These are phyloP conservation scores for Leucoptera coffeella DNA, from an alignment of 2,888 invertebrate species.

Conservation along the genomic window DNA sequence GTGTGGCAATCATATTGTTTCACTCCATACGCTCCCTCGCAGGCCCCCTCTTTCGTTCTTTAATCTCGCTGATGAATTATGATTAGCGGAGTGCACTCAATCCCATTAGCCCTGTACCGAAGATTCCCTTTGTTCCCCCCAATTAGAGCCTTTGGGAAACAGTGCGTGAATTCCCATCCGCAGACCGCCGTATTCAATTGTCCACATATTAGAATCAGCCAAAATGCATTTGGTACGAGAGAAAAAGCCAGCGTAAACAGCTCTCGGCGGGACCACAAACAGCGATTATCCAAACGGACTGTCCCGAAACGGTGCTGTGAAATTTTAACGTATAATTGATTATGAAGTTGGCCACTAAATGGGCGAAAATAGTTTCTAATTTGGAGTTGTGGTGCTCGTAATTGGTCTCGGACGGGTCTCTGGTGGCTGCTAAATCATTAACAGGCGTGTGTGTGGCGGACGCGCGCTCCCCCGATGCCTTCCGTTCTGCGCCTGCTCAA, in stretches of 20 bases:
- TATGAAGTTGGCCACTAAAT: conserved; percentile 48
- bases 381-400: conserved; percentile 37
- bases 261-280: conserved; percentile 50
- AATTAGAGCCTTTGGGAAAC: conserved; percentile 3
- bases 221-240: too few species aligned
- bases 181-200: too few species aligned
- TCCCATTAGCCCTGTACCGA: conserved; percentile 31
- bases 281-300: conserved; percentile 44
- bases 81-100: conserved; percentile 51
- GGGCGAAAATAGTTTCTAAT: conserved; percentile 52
- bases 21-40: conserved; percentile 23
- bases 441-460: conserved; percentile 14
- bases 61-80: conserved; percentile 53
- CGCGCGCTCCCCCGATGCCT: not conserved
- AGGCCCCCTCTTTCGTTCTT: conserved; percentile 41
- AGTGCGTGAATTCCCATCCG: too few species aligned
- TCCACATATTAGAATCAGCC: too few species aligned
- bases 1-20: conserved; percentile 51
- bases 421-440: conserved; percentile 39
- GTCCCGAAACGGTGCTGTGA: conserved; percentile 41
- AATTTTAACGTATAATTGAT: conserved; percentile 50
- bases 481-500: not conserved
- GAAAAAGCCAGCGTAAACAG: conserved; percentile 22
- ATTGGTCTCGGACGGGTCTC: conserved; percentile 38
- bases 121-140: conserved; percentile 19